These are phyloP conservation scores for Neoascia interrupta DNA, from an alignment of 2,888 invertebrate genomes.

Conservation along the genomic window DNA sequence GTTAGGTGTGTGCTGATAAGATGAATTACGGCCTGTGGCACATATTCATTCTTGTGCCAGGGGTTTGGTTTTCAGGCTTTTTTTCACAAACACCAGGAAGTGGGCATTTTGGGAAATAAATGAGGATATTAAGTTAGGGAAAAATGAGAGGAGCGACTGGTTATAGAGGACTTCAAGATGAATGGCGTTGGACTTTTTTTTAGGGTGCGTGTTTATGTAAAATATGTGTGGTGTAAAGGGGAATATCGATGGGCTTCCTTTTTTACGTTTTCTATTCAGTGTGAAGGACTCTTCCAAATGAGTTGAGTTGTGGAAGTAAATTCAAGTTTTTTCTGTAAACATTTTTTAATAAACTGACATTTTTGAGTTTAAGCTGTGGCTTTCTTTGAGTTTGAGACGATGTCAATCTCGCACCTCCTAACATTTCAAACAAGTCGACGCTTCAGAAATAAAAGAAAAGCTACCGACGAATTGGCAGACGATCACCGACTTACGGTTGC, in stretches of 20 bases:
- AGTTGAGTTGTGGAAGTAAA: not conserved
- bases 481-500: too few relatives aligned
- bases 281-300: conserved; percentile 32
- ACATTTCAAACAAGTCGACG: too few relatives aligned
- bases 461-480: too few relatives aligned
- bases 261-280: not conserved
- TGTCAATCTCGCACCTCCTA: too few relatives aligned
- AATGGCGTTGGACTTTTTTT: conserved; percentile 18
- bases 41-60: conserved; percentile 23
- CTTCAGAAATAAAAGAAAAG: too few relatives aligned
- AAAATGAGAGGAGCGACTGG: conserved; percentile 10
- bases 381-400: too few relatives aligned
- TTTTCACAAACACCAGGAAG: conserved; percentile 2
- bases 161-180: conserved; percentile 26
- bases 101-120: conserved; percentile 45
- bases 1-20: conserved; percentile 41
- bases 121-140: conserved; percentile 48
- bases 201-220: not conserved
- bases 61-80: conserved; percentile 18
- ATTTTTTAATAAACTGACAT: too few relatives aligned
- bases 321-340: conserved; percentile 2
- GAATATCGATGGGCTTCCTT: conserved; percentile 36
- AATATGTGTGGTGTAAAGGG: conserved; percentile 4
- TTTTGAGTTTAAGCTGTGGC: too few relatives aligned
- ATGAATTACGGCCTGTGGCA: conserved; percentile 48